Base-by-base conservation (phyloP, 1,140 invertebrate genomes). In the Drosophila kurseongensis region DNA sequence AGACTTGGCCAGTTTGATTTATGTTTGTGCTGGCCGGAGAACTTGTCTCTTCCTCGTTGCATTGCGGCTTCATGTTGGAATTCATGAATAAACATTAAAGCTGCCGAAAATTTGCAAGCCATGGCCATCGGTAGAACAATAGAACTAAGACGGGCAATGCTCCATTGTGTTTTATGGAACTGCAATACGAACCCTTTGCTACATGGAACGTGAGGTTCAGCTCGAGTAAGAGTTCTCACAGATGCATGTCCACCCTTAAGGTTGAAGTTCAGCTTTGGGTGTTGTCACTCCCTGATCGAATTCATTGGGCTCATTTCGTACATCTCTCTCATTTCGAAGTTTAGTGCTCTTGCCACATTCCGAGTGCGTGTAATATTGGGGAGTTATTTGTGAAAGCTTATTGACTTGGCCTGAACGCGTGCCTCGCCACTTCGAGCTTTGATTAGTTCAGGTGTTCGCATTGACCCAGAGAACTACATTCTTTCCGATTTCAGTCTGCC, bases 71-170 rank as follows among this genome's bases (percentile, higher is more conserved):
- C 83, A 86, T 86, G 83, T 86, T 79, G 83, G 83, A 86, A 86
- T 86, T 86, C 83, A 88, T 86, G 83, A 86, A 86, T 86, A 86
- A 86, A 86, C 83, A 86, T 86, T 88, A 86, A 86, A 86, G 83
- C 83, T 68, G 83, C 83, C 83, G 83, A 86, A 86, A 88, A 79
- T 88, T 73, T 76, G 47, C 68, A 62, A 73, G 59, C 80, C 67
- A 67, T 67, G 55, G 56, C 66, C 65, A 51, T 50, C 68, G 74
- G 65, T 65, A 68, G 82, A 86, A 86, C 83, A 86, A 86, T 86
- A 86, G 83, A 71, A 76, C 78, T 60, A 40, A 32, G 58, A 61
- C 74, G 60, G 56, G 83, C 67, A 67, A 69, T 78, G 83, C 79
- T 88, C 83, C 83, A 88, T 86, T 86, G 83, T 88, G 75, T 88